Percentiles rank a stretch among this genome's conserved stretches.
Conservation (phyloP, 2,888 invertebrate species). For the Philonicus albiceps region DNA sequence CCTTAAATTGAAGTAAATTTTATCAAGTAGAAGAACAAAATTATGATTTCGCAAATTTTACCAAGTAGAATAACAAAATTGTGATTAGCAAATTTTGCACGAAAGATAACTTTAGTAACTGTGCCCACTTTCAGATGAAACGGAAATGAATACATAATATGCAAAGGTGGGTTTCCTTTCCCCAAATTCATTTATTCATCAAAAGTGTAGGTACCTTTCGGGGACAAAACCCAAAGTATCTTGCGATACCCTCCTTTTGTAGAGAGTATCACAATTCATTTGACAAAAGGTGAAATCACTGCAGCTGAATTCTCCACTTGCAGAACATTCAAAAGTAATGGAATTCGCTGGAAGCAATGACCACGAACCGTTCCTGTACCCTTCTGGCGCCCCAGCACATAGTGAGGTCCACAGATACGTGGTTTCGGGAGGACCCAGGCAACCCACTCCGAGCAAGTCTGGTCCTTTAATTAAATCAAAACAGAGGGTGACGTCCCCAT, state of each 20-base stretch:
- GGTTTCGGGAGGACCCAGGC: not conserved
- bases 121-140: not conserved
- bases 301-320: not conserved
- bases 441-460: not conserved
- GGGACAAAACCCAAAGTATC: not conserved
- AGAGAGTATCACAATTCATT: not conserved
- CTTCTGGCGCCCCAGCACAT: not conserved
- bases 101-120: not conserved
- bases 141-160: not conserved
- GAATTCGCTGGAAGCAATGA: not conserved
- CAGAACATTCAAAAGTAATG: not conserved
- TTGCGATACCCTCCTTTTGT: not conserved
- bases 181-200: not conserved
- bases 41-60: too few species aligned
- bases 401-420: not conserved
- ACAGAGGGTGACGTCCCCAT: constrained; percentile 18
- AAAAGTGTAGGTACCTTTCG: not conserved
- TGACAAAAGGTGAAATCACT: not conserved
- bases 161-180: not conserved
- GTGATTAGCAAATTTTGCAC: not conserved
- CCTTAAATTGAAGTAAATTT: too few species aligned
- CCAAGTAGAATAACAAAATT: too few species aligned
- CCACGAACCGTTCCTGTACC: not conserved
- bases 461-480: constrained; percentile 35
- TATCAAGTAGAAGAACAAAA: too few species aligned